Conservation (phyloP, 92 coral and sea anemone genomes). For the Porites lobata region DNA sequence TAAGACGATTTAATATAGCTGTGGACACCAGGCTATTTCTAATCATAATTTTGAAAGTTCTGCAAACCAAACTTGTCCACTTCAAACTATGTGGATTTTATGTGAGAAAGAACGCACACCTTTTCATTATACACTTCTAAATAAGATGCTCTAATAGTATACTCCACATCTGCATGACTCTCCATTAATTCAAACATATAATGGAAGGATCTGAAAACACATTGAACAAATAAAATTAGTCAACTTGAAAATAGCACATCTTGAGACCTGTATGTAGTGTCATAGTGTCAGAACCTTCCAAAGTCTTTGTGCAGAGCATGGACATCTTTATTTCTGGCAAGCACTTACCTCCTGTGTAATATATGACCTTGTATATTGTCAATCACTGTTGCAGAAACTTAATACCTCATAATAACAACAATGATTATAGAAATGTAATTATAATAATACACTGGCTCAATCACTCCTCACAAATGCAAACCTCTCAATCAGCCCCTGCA, state of each 20-base stretch:
- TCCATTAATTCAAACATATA: slow-evolving; percentile 90
- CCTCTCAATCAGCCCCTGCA: slow-evolving; percentile 90
- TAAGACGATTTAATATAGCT: no score
- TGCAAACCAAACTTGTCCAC: not conserved
- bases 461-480: slow-evolving; percentile 8
- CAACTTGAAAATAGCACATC: not conserved
- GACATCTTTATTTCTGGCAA: no score
- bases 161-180: slow-evolving; percentile 78
- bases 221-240: not conserved
- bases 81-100: not conserved
- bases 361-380: no score
- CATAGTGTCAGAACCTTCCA: no score
- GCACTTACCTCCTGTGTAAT: no score
- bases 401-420: no score
- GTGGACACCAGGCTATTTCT: no score
- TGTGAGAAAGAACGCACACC: slow-evolving; percentile 39
- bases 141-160: slow-evolving; percentile 90
- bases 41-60: no score
- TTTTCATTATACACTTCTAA: slow-evolving; percentile 97
- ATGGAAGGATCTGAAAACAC: slow-evolving; percentile 83
- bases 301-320: no score
- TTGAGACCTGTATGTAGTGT: not conserved
- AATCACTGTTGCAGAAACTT: no score
- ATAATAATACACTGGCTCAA: not conserved
- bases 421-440: no score